phyloP scores from a whole-genome alignment of 2,888 invertebrate genomes.

The Athalia rosae region DNA sequence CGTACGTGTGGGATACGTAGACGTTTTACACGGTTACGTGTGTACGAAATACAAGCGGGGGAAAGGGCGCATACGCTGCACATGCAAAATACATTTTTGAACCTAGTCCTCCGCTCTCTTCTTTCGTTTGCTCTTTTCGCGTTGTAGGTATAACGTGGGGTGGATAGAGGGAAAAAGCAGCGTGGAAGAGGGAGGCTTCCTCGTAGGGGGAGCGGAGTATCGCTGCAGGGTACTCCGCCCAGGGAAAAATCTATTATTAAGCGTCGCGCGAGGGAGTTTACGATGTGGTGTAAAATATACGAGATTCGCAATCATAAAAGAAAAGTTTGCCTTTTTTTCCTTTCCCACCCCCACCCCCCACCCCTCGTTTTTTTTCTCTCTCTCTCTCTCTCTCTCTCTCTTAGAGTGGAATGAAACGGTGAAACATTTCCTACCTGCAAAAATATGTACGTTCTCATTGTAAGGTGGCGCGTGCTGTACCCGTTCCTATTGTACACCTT shows the following conservation, averaged over 20 bases:
- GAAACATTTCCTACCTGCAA: slow-evolving; percentile 12
- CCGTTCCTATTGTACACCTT: slow-evolving; percentile 17
- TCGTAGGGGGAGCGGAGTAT: slow-evolving; percentile 49
- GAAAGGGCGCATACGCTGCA: slow-evolving; percentile 50
- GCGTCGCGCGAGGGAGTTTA: slow-evolving; percentile 57
- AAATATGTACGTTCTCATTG: not conserved
- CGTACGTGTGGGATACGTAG: not conserved
- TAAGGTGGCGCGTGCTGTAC: not conserved
- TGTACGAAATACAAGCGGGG: slow-evolving; percentile 5
- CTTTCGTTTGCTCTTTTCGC: slow-evolving; percentile 46
- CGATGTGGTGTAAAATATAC: slow-evolving; percentile 61
- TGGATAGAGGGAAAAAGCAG: slow-evolving; percentile 2
- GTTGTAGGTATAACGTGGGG: not conserved
- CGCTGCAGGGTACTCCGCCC: slow-evolving; percentile 50
- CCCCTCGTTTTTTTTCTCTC: not conserved
- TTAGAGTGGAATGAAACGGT: slow-evolving; percentile 15
- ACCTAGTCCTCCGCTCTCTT: slow-evolving; percentile 50
- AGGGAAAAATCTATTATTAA: slow-evolving; percentile 62
- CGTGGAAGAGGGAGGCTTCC: not conserved
- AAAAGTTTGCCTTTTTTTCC: slow-evolving; percentile 43
- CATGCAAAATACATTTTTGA: slow-evolving; percentile 59
- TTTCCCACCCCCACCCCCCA: not conserved
- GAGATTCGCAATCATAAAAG: slow-evolving; percentile 63
- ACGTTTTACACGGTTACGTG: not conserved
- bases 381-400: not conserved